Evolutionary conservation across 2,113 vertebrate species (phyloP).

Genomic region (Rhodinocichla rosea): DNA sequence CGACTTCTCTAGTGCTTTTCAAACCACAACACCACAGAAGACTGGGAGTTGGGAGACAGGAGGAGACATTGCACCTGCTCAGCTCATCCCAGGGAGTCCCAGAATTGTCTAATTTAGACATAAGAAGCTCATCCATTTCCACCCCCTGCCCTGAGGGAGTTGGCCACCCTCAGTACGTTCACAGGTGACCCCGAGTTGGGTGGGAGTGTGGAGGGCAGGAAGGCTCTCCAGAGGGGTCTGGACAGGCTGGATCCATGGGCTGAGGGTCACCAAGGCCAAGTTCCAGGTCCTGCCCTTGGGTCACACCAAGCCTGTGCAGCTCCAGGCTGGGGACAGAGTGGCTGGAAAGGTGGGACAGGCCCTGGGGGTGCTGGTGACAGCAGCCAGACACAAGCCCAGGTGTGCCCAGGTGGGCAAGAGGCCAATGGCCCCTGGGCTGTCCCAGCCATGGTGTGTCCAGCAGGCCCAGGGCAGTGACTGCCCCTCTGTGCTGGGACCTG

Average conservation of each 20-base stretch:
- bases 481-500: not conserved
- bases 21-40: rapidly evolving
- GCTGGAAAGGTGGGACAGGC: not conserved
- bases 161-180: rapidly evolving
- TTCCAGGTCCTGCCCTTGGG: not conserved
- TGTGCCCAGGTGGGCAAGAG: not conserved
- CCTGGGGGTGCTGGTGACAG: not conserved
- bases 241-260: not conserved
- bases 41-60: not conserved
- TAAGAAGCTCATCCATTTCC: not conserved
- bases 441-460: not conserved
- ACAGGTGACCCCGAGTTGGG: not conserved
- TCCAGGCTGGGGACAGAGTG: not conserved
- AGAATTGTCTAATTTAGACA: not conserved
- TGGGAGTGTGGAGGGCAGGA: not conserved
- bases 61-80: not conserved
- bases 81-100: not conserved
- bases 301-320: not conserved
- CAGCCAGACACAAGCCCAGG: rapidly evolving
- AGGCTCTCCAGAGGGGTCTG: not conserved
- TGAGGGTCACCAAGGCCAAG: not conserved
- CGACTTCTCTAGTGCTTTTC: rapidly evolving
- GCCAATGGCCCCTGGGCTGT: not conserved
- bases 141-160: rapidly evolving
- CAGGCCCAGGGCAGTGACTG: not conserved